Evolutionary conservation across 2,113 vertebrate species (phyloP).

Genomic region (Brienomyrus longianalis): DNA sequence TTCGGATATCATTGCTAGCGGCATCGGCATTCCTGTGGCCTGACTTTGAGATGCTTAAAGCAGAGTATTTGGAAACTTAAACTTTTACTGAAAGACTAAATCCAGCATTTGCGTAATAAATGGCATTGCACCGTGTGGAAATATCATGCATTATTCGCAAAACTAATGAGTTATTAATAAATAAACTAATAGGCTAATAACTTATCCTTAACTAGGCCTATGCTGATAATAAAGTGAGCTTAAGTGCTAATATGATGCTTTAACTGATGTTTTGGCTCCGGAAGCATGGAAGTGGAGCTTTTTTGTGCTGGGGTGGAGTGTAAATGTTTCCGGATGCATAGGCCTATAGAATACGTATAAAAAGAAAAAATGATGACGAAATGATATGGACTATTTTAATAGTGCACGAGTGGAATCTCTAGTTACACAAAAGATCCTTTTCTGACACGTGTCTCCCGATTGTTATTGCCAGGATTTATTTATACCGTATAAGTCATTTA

Average conservation of each 20-base stretch:
- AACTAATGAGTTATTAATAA: neutral
- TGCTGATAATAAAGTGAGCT: neutral
- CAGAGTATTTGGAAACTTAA: conserved; percentile 45
- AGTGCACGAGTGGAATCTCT: neutral
- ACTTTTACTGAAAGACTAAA: neutral
- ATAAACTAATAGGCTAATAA: neutral
- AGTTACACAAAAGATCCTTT: neutral
- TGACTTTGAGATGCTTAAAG: conserved; percentile 43
- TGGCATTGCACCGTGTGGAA: neutral
- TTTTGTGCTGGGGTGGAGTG: neutral
- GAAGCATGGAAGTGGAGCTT: neutral
- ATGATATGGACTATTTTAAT: conserved; percentile 42
- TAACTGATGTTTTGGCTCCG: neutral
- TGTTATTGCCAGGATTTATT: conserved; percentile 5
- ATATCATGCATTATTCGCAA: neutral
- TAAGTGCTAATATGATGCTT: neutral
- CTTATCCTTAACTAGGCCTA: neutral
- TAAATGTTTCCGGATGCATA: conserved; percentile 7
- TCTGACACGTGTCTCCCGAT: neutral
- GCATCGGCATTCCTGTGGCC: conserved; percentile 38
- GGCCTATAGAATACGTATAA: conserved; percentile 22
- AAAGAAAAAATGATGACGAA: conserved; percentile 43
- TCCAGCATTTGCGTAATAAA: neutral
- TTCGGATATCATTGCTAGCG: conserved; percentile 54
- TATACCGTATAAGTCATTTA: neutral